Conservation (phyloP, 2,797 vertebrate species). For the Limnodromus scolopaceus region DNA sequence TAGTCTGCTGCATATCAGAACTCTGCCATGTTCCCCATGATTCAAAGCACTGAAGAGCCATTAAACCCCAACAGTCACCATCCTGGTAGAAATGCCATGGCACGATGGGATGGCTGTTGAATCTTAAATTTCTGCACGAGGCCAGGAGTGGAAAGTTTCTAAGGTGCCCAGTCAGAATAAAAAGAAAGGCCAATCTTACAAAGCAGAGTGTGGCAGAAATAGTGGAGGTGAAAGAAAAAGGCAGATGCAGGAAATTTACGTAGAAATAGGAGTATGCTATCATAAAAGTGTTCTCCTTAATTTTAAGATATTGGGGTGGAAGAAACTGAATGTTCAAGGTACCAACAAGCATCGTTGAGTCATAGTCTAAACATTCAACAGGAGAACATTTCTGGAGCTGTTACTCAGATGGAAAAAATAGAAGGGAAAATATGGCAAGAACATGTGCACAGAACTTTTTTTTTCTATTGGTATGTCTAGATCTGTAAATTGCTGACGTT, state of each 20-base stretch:
- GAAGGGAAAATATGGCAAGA: background rate
- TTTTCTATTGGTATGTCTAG: background rate
- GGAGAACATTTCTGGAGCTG: background rate
- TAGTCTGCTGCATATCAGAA: background rate
- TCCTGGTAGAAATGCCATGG: background rate
- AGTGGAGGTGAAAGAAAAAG: background rate
- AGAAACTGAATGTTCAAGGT: background rate
- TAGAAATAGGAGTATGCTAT: background rate
- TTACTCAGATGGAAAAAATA: background rate
- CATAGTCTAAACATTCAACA: background rate
- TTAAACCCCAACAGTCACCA: background rate
- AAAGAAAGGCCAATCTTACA: background rate
- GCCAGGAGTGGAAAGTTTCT: background rate
- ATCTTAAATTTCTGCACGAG: background rate
- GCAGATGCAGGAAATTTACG: background rate
- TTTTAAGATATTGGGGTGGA: background rate
- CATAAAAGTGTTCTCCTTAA: background rate
- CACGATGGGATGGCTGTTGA: background rate
- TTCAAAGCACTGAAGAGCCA: background rate
- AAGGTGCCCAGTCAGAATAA: background rate
- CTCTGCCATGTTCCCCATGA: background rate
- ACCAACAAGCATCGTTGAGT: background rate
- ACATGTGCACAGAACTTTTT: rapidly evolving
- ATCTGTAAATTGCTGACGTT: background rate
- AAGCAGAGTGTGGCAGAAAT: background rate